A percentile compares a stretch with the other conserved stretches of the same genome.
Conservation (phyloP, 92 coral and sea anemone genomes). For the Phenganax marumi region DNA sequence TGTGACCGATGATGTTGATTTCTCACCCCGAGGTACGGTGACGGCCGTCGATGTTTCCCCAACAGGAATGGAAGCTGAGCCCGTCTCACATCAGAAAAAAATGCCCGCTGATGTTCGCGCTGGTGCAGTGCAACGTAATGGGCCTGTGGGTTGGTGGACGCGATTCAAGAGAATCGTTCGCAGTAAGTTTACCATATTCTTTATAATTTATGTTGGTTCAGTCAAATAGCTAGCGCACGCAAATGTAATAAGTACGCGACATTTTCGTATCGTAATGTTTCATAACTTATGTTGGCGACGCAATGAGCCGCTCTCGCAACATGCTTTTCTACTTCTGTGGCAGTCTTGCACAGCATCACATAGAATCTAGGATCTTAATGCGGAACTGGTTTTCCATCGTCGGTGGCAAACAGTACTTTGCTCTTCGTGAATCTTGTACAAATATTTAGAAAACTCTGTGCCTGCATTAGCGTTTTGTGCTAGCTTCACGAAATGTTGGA, state of each 20-base stretch:
- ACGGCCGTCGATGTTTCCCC: conserved; percentile 96
- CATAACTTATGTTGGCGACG: background rate
- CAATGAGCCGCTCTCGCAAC: background rate
- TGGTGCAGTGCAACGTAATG: conserved; percentile 81
- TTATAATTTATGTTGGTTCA: background rate
- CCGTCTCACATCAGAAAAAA: conserved; percentile 73
- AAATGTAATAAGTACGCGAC: background rate
- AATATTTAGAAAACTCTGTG: too few relatives aligned
- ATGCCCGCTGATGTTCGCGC: conserved; percentile 91
- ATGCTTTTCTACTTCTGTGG: too few relatives aligned
- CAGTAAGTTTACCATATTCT: conserved; percentile 59
- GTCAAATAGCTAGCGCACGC: background rate
- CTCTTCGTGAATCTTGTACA: too few relatives aligned
- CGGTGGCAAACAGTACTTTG: too few relatives aligned
- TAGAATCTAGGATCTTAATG: background rate
- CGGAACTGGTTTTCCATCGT: background rate
- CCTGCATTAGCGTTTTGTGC: too few relatives aligned
- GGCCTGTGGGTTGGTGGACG: conserved; percentile 96
- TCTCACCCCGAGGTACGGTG: conserved; percentile 81
- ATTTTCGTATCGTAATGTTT: background rate
- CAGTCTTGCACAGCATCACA: background rate
- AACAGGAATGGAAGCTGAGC: conserved; percentile 95
- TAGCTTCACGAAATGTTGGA: too few relatives aligned
- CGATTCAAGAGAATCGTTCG: conserved; percentile 91
- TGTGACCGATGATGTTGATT: conserved; percentile 83